These are phyloP conservation scores for Synanceia verrucosa DNA, from an alignment of 2,797 vertebrate genomes.

Conservation along the genomic window DNA sequence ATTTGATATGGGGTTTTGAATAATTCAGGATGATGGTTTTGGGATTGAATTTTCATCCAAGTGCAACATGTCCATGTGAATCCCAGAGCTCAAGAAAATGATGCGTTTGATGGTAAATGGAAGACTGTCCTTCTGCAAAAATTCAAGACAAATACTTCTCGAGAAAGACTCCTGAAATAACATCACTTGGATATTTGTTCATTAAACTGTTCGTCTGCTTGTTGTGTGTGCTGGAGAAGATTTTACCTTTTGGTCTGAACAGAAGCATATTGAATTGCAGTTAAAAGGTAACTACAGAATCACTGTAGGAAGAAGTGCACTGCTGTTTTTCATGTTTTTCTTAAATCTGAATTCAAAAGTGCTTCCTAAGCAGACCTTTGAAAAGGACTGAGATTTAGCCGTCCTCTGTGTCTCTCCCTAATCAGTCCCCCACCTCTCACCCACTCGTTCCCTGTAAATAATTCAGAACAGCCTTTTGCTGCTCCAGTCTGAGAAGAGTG, in stretches of 20 bases:
- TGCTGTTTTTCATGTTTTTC: conserved; percentile 35
- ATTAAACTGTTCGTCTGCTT: background rate
- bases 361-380: conserved; percentile 50
- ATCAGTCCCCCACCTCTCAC: conserved; percentile 74
- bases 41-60: conserved; percentile 45
- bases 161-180: background rate
- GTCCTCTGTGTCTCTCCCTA: conserved; percentile 66
- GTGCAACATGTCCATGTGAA: conserved; percentile 30
- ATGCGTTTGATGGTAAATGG: conserved; percentile 9
- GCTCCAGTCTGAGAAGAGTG: conserved; percentile 31
- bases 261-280: background rate
- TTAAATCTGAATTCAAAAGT: conserved; percentile 42
- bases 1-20: conserved; percentile 66
- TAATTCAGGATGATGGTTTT: conserved; percentile 63
- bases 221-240: background rate
- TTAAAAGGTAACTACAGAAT: conserved; percentile 10
- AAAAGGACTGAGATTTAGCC: conserved; percentile 64
- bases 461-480: conserved; percentile 70
- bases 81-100: conserved; percentile 2
- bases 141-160: background rate
- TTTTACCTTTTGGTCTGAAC: background rate
- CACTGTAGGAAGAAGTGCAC: background rate
- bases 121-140: background rate
- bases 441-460: conserved; percentile 73
- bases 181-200: background rate